A percentile compares a stretch with the other conserved stretches of the same genome.
These are phyloP conservation scores for Atractosteus spatula DNA, from an alignment of 2,113 vertebrate species.

Conservation along the genomic window DNA sequence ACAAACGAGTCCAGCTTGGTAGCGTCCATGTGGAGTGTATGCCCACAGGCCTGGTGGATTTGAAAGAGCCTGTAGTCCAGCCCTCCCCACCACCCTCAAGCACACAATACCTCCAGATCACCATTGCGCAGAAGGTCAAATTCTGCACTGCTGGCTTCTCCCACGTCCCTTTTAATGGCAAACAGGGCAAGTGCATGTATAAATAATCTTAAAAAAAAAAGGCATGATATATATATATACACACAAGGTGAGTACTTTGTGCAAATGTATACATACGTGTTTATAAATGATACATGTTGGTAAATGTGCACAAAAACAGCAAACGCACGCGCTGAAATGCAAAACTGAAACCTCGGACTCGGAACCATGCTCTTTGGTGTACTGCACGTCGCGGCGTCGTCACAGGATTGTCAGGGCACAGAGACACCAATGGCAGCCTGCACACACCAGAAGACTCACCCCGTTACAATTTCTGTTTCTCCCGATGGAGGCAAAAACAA, in stretches of 20 bases:
- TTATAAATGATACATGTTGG: conserved; percentile 34
- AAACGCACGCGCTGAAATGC: conserved; percentile 31
- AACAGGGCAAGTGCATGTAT: conserved; percentile 54
- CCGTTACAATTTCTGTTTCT: too few relatives aligned
- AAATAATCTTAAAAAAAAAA: conserved; percentile 64
- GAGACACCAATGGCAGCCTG: too few relatives aligned
- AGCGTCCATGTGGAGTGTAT: conserved; percentile 13
- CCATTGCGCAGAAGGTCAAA: conserved; percentile 20
- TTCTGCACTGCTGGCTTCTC: conserved; percentile 38
- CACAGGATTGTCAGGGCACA: too few relatives aligned
- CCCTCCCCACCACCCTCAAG: conserved; percentile 29
- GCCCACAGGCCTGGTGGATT: conserved; percentile 1
- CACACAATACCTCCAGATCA: conserved; percentile 23
- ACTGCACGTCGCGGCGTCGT: too few relatives aligned
- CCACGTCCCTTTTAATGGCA: conserved; percentile 36
- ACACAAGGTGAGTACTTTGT: conserved; percentile 45
- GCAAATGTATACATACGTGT: conserved; percentile 59
- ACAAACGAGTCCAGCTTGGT: too few relatives aligned
- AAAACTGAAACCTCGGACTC: conserved; percentile 3
- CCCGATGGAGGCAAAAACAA: too few relatives aligned
- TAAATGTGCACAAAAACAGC: conserved; percentile 32
- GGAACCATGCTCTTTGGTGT: conserved; percentile 60
- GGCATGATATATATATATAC: conserved; percentile 49
- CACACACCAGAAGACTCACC: too few relatives aligned
- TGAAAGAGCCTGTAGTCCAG: background rate